Percentiles rank a stretch among this genome's conserved stretches.
Conservation (phyloP, 2,797 vertebrate genomes). For the Xyrichtys novacula region DNA sequence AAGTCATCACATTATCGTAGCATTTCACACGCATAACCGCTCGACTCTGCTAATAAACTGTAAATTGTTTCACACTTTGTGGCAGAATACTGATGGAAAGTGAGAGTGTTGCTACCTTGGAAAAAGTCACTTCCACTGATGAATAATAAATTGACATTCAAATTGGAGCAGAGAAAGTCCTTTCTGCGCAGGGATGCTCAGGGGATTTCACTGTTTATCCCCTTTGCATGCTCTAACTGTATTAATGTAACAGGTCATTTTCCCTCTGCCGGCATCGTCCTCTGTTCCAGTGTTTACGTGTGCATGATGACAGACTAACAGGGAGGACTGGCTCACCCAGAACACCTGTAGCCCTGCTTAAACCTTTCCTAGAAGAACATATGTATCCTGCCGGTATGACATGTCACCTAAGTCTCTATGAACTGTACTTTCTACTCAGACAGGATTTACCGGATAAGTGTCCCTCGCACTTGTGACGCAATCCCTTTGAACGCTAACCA, state of each 20-base stretch:
- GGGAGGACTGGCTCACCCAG: constrained; percentile 19
- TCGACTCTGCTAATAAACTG: neutral
- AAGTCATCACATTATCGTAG: neutral
- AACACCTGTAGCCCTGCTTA: constrained; percentile 40
- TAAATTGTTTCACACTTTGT: neutral
- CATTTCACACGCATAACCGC: neutral
- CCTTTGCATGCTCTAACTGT: constrained; percentile 34
- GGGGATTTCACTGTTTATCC: constrained; percentile 50
- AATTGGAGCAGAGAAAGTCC: constrained; percentile 37
- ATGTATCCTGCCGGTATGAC: constrained; percentile 51
- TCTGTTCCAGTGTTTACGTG: constrained; percentile 5
- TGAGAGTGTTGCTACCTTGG: constrained; percentile 21
- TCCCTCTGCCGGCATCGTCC: constrained; percentile 5
- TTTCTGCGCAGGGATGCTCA: constrained; percentile 35
- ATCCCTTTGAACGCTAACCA: constrained; percentile 73
- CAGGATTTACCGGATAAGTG: constrained; percentile 81
- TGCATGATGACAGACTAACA: neutral
- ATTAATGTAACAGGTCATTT: constrained; percentile 28
- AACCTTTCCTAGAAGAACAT: constrained; percentile 18
- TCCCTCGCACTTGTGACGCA: constrained; percentile 70
- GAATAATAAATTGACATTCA: constrained; percentile 56
- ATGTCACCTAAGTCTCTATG: constrained; percentile 63
- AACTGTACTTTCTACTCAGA: constrained; percentile 79
- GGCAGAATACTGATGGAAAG: neutral
- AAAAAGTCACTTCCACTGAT: constrained; percentile 38